A percentile compares a stretch with the other conserved stretches of the same genome.
Conservation (phyloP, 2,797 vertebrate species). For the Oceanodroma leucorhoa region DNA sequence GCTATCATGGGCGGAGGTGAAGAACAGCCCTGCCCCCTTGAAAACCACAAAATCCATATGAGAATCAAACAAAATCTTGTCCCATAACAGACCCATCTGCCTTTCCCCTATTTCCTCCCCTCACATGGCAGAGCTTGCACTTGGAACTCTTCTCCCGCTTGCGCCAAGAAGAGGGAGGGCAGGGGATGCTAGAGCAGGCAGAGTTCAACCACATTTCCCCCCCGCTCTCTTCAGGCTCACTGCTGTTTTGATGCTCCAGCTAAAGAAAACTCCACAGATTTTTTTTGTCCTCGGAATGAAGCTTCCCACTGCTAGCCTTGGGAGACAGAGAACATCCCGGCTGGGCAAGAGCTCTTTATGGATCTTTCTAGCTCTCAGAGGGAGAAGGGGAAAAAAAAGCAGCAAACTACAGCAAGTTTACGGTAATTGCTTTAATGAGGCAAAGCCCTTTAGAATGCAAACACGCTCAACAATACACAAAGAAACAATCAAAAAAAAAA, state of each 20-base stretch:
- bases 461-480: conserved; percentile 73
- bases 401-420: conserved; percentile 59
- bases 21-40: not conserved
- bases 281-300: not conserved
- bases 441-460: conserved; percentile 75
- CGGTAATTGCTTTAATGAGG: conserved; percentile 78
- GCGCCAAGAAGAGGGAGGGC: not conserved
- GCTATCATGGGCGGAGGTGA: not conserved
- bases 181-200: not conserved
- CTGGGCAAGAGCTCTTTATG: conserved; percentile 57
- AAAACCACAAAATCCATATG: not conserved
- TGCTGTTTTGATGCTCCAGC: conserved; percentile 19
- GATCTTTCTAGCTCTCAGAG: conserved; percentile 62
- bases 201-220: not conserved
- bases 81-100: not conserved
- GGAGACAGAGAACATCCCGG: conserved; percentile 27
- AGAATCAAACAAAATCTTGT: not conserved
- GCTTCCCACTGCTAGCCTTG: conserved; percentile 45
- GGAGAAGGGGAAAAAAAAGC: conserved; percentile 25
- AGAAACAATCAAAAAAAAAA: conserved; percentile 73
- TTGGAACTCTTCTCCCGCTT: not conserved
- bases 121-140: not conserved
- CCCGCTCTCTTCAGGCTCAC: not conserved
- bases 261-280: not conserved
- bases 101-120: not conserved